Evolutionary conservation across 2,888 invertebrate species (phyloP), one percentile per base, ranked within the genome.

Genomic region (Folsomia candida): DNA sequence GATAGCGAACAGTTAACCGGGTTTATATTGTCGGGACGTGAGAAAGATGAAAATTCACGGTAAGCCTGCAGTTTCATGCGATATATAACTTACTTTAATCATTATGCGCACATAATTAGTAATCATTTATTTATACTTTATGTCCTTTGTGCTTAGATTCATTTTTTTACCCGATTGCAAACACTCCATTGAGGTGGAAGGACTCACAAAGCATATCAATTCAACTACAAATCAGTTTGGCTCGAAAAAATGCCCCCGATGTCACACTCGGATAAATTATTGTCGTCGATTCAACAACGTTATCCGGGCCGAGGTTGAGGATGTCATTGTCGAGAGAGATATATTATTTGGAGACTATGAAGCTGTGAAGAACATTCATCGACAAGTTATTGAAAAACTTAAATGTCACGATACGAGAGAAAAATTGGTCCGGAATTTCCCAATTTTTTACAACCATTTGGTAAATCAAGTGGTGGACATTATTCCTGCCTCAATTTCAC

Each of bases 171-270:
- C 79, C 67, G 82, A 83, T 68, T 83, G 83, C 69, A 74, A 76
- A 3, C 83, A 83, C 63, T 69, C 79, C 2, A 80, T 86, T 61
- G 85, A 85, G 78, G 81, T 81, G 0, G 72, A 76, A 27, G 82
- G 81, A 0, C 70, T 85, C 67, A 84, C 84, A 72, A 28, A 75
- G 4, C 69, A 74, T 37, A 65, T 83, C 64, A 78, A 80, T 68
- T n/a, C n/a, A n/a, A n/a, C n/a, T n/a, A n/a, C n/a, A n/a, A 51
- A 54, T 2, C 76, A 54, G 28, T 68, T 72, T 18, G 25, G 54
- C 1, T 51, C 68, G 2, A 70, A 68, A 27, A 20, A n/a, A 3
- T 73, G 73, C 37, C 73, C 73, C 18, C 22, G 20, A 6, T 73
- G 73, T 51, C 64, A 67, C 26, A 68, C 73, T 18, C 27, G 67